phyloP scores from a whole-genome alignment of 2,113 vertebrate species.

The Neomonachus schauinslandi region DNA sequence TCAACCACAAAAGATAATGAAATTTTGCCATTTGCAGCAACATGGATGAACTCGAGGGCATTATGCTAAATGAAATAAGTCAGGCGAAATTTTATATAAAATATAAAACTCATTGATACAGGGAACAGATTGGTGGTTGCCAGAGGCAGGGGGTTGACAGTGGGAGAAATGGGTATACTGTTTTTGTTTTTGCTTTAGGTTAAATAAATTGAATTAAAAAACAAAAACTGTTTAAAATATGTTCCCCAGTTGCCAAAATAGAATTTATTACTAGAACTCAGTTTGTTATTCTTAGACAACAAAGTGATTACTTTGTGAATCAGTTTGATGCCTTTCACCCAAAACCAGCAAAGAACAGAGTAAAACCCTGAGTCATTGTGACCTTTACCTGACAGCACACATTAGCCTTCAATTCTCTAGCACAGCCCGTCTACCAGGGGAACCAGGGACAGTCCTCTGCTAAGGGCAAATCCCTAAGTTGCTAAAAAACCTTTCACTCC shows the following conservation, averaged over 20 bases:
- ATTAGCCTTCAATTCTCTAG: background rate
- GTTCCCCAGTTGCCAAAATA: background rate
- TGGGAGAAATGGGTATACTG: background rate
- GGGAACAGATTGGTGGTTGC: background rate
- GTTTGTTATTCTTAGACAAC: background rate
- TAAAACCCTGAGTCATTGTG: background rate
- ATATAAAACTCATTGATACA: background rate
- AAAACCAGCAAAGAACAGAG: background rate
- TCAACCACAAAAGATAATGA: background rate
- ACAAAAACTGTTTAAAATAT: background rate
- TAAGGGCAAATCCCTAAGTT: background rate
- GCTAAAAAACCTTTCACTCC: background rate
- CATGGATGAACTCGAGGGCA: background rate
- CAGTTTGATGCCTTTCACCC: background rate
- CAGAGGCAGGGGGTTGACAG: background rate
- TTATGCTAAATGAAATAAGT: background rate
- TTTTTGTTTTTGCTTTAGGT: background rate
- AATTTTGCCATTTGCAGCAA: background rate
- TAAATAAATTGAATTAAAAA: background rate
- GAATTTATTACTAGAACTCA: background rate
- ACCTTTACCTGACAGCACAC: background rate
- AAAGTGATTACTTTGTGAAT: slow-evolving; percentile 33
- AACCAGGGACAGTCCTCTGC: background rate
- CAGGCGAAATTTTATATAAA: background rate
- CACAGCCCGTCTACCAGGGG: no score